These are phyloP conservation scores for Cepaea hortensis DNA, from an alignment of 2,888 invertebrate genomes.

Conservation along the genomic window DNA sequence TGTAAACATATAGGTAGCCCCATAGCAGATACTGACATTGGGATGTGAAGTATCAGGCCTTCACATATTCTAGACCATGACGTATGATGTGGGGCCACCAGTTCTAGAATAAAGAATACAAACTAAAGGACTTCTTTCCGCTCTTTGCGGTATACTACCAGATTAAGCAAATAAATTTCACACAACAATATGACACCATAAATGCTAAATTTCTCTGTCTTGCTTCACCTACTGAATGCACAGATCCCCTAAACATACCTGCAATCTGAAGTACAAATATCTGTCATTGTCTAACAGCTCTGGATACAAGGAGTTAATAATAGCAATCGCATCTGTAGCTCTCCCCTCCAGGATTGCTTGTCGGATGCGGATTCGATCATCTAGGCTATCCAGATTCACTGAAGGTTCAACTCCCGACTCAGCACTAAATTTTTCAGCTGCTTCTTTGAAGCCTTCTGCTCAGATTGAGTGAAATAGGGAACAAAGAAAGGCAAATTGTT, in stretches of 20 bases:
- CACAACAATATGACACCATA: too few relatives aligned
- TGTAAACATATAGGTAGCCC: too few relatives aligned
- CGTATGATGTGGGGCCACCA: too few relatives aligned
- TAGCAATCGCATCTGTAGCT: constrained; percentile 92
- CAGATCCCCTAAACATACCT: constrained; percentile 79
- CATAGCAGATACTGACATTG: too few relatives aligned
- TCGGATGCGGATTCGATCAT: constrained; percentile 85
- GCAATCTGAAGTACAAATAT: constrained; percentile 95
- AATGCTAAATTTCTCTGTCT: too few relatives aligned
- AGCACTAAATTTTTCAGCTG: constrained; percentile 95
- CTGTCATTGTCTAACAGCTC: constrained; percentile 95
- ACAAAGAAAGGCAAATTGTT: background rate
- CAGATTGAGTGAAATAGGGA: background rate
- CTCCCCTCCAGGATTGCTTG: constrained; percentile 94
- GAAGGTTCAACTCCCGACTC: constrained; percentile 91
- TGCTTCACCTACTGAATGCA: too few relatives aligned
- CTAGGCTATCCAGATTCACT: constrained; percentile 88
- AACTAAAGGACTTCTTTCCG: too few relatives aligned
- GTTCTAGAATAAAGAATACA: too few relatives aligned
- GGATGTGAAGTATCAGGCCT: too few relatives aligned
- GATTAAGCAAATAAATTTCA: too few relatives aligned
- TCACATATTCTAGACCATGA: too few relatives aligned
- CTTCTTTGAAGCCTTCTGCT: constrained; percentile 85
- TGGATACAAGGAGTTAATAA: constrained; percentile 95
- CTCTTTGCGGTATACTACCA: too few relatives aligned